Evolutionary conservation across 2,888 invertebrate species (phyloP), one percentile per base, ranked within the genome.

Genomic region (Eupithecia pulchellata): DNA sequence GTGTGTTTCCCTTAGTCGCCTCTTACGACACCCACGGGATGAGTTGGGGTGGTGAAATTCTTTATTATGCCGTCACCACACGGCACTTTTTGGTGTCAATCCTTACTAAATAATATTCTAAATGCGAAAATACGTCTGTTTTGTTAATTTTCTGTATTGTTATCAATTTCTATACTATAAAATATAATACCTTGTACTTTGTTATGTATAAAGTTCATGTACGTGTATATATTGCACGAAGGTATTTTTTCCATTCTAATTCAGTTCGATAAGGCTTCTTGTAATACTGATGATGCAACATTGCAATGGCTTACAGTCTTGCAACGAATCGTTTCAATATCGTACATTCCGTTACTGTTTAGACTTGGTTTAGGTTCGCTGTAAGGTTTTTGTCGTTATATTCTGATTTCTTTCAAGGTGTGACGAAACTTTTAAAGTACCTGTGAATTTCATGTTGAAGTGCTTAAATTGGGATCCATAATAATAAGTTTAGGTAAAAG

Each of bases 211-310:
- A 5, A 32, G 4, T 5, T 32, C 4, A 25, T 11, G 13, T 25
- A 11, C 25, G 4, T 1, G 52, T 11, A 13, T 3, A 4, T 52
- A 52, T 25, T 52, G 52, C 25, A 39, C 42, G 20, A 34, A 61
- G 39, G 25, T 52, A 52, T 52, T 25, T 52, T 66, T 66, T 67
- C 52, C 20, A 69, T 60, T 64, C 47, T 32, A 61, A 69, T 65
- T 60, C 36, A 36, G 55, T 69, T 64, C 47, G 64, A 69, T 69
- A 69, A 64, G 69, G 69, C 20, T 52, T 60, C 58, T 64, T 58
- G 69, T 60, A 64, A 69, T 34, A 60, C 64, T 29, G 20, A 39
- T 36, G 27, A 47, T 60, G 69, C 60, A 39, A 34, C 55, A 20
- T 36, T 57, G 63, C 63, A 68, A 57, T 52, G 52, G 11, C 25